Base-by-base conservation (phyloP, 37 sponge, comb jelly and placozoan genomes). In the Tethya wilhelma region DNA sequence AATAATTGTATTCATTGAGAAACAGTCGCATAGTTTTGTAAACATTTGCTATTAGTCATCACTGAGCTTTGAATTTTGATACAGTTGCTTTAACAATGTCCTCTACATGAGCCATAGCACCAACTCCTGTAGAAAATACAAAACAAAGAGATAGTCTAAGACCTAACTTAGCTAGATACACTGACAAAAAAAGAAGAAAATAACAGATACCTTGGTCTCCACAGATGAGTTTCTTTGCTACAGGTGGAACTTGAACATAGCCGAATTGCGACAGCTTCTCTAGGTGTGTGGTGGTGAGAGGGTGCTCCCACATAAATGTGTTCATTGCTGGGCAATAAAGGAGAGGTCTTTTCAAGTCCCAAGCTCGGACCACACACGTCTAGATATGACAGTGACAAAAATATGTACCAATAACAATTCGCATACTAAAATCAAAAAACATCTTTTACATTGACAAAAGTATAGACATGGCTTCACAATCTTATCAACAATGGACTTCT, bases 261-360 rank as follows among this genome's bases (percentile, higher is more conserved):
- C 90, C 90, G 9, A 91, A 77, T 22, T 70, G 63, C 17, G 30
- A 12, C 5, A 95, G 82, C 9, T 40, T 36, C 0, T 19, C 64
- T 9, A 86, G 38, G 59, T 98, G 99, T 26, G 67, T 33, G 25
- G 71, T 26, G n/a, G 99, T 98, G 12, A 91, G 70, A 23, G 96
- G 96, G 59, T 98, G 96, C 6, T 77, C 25, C 96, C 96, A 96
- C 98, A 98, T 98, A 38, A 71, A 57, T 30, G 98, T 98, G 69
- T 98, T 98, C 99, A 98, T 98, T 25, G 99, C 94, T 5, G 99
- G 96, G 78, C 94, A 98, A 59, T 82, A 91, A 44, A 98, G 43
- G 26, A 98, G 80, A 1, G 98, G 98, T 22, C 80, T 71, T 17
- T 53, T 23, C 26, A 84, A 32, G 74, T 98, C 96, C 98, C 98